These are phyloP conservation scores for Manis crassicaudata DNA, from an alignment of 2,797 vertebrate species.

Conservation along the genomic window DNA sequence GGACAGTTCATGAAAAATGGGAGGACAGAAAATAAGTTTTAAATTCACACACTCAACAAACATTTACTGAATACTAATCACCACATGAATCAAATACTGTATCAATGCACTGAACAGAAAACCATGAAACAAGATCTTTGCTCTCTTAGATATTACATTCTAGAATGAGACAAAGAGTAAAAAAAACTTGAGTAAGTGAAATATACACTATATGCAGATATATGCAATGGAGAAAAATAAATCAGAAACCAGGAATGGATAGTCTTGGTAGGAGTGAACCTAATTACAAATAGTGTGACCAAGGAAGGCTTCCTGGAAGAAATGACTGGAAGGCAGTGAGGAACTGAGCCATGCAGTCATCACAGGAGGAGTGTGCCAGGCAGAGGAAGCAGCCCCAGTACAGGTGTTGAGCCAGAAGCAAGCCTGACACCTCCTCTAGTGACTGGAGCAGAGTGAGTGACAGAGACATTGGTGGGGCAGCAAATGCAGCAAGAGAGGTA, in stretches of 20 bases:
- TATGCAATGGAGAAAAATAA: neutral
- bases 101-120: neutral
- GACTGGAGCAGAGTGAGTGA: neutral
- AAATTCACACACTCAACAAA: neutral
- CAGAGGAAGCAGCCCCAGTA: rapidly evolving
- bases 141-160: neutral
- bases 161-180: neutral
- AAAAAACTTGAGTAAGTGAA: neutral
- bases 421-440: neutral
- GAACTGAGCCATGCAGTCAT: neutral
- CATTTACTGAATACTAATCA: neutral
- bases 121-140: neutral
- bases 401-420: neutral
- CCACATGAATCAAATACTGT: neutral
- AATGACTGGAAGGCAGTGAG: neutral
- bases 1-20: neutral
- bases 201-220: neutral
- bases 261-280: neutral
- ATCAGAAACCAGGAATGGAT: neutral
- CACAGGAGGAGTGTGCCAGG: neutral
- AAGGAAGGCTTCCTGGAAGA: neutral
- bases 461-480: rapidly evolving
- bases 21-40: neutral
- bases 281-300: neutral
- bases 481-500: neutral